These are phyloP conservation scores for Cyrtorhinus lividipennis DNA, from an alignment of 1,140 invertebrate species.

Conservation along the genomic window DNA sequence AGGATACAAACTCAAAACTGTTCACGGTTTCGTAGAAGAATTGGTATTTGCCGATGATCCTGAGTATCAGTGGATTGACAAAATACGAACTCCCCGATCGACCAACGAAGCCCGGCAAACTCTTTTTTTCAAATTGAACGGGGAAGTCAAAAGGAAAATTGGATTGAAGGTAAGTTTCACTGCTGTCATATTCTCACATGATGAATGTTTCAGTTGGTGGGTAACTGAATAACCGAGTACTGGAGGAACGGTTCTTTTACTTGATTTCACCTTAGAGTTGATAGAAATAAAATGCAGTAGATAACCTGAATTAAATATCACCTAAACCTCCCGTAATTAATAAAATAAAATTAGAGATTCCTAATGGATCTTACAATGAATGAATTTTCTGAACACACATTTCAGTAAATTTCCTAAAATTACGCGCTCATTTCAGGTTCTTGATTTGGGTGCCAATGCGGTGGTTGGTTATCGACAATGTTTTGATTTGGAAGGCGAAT, in stretches of 20 bases:
- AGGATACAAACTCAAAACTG: constrained; percentile 57
- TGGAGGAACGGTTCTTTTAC: too few species aligned
- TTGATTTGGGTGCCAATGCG: constrained; percentile 19
- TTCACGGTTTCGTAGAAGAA: constrained; percentile 95
- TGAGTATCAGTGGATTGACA: constrained; percentile 98
- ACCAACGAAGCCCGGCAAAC: constrained; percentile 94
- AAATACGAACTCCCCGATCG: constrained; percentile 87
- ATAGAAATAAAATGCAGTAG: too few species aligned
- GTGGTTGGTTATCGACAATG: constrained; percentile 59
- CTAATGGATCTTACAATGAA: too few species aligned
- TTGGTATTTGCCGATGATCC: constrained; percentile 95
- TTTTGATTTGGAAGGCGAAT: constrained; percentile 94
- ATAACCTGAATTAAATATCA: too few species aligned
- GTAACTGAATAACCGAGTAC: too few species aligned
- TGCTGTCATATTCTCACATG: too few species aligned
- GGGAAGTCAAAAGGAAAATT: constrained; percentile 84
- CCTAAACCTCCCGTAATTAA: too few species aligned
- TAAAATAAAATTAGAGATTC: too few species aligned
- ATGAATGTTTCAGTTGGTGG: too few species aligned
- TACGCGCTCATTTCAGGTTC: constrained; percentile 17
- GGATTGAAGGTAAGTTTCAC: constrained; percentile 89
- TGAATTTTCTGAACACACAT: too few species aligned
- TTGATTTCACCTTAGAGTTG: too few species aligned
- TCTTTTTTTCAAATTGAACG: constrained; percentile 87
- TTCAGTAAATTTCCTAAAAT: too few species aligned